phyloP scores from a whole-genome alignment of 2,113 vertebrate genomes.

The Dinomys branickii region DNA sequence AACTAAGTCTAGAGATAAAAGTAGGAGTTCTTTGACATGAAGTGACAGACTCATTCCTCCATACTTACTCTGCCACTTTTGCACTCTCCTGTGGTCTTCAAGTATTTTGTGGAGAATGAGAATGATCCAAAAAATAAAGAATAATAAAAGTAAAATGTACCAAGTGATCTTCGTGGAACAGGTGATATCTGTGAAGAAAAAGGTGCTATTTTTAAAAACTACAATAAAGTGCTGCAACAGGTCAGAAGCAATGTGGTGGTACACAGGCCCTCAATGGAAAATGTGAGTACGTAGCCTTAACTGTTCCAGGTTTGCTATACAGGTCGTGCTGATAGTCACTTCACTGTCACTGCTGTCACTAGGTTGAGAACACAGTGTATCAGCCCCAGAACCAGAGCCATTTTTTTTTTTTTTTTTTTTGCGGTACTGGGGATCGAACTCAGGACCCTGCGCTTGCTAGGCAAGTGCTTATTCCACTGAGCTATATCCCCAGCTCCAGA shows the following conservation, averaged over 20 bases:
- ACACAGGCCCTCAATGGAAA: not conserved
- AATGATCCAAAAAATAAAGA: slow-evolving; percentile 80
- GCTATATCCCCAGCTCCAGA: not conserved
- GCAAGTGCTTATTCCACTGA: no score
- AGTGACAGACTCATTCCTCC: not conserved
- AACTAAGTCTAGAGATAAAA: not conserved
- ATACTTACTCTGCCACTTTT: slow-evolving; percentile 81
- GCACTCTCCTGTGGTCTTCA: slow-evolving; percentile 74
- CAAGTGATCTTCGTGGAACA: slow-evolving; percentile 82
- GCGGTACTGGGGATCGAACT: no score
- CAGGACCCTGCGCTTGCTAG: no score
- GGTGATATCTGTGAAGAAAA: slow-evolving; percentile 81
- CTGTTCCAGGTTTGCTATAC: not conserved
- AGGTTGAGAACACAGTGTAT: not conserved
- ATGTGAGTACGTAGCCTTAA: not conserved
- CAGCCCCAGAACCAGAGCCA: not conserved
- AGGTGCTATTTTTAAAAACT: slow-evolving; percentile 42
- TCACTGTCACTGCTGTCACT: not conserved
- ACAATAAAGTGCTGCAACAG: slow-evolving; percentile 48
- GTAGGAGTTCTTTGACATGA: not conserved
- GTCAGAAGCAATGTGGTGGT: not conserved
- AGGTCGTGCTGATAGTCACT: not conserved
- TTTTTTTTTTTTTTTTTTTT: no score
- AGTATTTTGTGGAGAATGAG: slow-evolving; percentile 80
- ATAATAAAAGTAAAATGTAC: slow-evolving; percentile 82